Evolutionary conservation across 2,797 vertebrate species (phyloP).

Genomic region (Phoxinus dragarum): DNA sequence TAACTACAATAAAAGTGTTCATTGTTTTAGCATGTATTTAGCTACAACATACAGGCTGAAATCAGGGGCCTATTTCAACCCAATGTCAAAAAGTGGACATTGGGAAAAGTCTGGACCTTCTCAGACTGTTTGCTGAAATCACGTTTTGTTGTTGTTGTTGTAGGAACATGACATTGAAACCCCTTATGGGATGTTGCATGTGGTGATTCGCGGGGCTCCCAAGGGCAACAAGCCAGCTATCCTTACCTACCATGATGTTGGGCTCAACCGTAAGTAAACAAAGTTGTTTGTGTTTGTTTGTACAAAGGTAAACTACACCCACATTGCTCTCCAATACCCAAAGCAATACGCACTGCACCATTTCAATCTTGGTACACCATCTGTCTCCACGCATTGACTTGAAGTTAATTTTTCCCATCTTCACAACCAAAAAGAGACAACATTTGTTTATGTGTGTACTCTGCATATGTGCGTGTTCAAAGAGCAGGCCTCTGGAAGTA

Average conservation of each 20-base stretch:
- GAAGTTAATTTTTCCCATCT: slow-evolving; percentile 23
- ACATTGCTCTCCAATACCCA: background rate
- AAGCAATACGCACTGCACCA: slow-evolving; percentile 4
- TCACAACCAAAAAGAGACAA: background rate
- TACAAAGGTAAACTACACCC: background rate
- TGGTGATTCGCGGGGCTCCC: slow-evolving; percentile 93
- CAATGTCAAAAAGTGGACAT: background rate
- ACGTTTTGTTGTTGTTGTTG: slow-evolving; percentile 48
- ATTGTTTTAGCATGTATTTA: background rate
- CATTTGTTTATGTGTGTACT: slow-evolving; percentile 39
- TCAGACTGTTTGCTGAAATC: slow-evolving; percentile 3
- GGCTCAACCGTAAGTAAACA: slow-evolving; percentile 93
- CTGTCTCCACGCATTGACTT: slow-evolving; percentile 32
- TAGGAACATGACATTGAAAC: slow-evolving; percentile 98
- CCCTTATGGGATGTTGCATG: slow-evolving; percentile 92
- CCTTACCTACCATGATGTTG: slow-evolving; percentile 97
- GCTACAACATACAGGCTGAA: background rate
- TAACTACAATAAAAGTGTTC: background rate
- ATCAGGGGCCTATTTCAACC: background rate
- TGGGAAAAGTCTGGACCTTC: background rate
- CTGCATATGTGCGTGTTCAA: background rate
- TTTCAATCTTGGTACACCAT: slow-evolving; percentile 13
- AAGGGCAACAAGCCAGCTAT: slow-evolving; percentile 95
- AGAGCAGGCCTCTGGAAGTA: slow-evolving; percentile 16
- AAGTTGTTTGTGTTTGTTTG: slow-evolving; percentile 14